A percentile compares a stretch with the other conserved stretches of the same genome.
phyloP scores from a whole-genome alignment of 2,797 vertebrate genomes.

The Natrix natrix region DNA sequence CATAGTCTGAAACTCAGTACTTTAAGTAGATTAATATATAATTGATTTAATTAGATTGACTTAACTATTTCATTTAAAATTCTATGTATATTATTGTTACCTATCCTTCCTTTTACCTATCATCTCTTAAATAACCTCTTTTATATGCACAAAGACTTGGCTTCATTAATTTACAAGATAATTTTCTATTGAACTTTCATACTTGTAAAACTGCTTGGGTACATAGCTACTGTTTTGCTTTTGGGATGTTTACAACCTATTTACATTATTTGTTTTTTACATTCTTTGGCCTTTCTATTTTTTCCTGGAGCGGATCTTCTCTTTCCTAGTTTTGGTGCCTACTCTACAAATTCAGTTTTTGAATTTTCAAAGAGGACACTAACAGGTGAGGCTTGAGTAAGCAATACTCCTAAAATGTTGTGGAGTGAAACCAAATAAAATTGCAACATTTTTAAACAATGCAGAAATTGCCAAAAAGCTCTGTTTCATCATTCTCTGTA shows the following conservation, averaged over 20 bases:
- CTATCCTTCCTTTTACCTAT: neutral
- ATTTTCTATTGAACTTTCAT: neutral
- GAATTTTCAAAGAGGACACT: slow-evolving; percentile 22
- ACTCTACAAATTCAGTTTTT: neutral
- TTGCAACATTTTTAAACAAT: neutral
- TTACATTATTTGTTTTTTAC: neutral
- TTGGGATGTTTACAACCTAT: neutral
- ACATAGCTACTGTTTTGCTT: neutral
- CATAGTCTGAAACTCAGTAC: neutral
- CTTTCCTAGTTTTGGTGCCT: neutral
- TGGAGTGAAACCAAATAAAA: slow-evolving; percentile 7
- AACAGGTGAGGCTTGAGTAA: slow-evolving; percentile 13
- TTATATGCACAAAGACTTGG: neutral
- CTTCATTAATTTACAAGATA: neutral
- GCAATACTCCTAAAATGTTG: slow-evolving; percentile 20
- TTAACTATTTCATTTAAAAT: neutral
- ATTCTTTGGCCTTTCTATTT: neutral
- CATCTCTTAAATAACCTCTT: neutral
- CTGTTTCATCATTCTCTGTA: neutral
- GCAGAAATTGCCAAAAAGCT: neutral
- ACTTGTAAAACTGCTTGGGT: neutral
- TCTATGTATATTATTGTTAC: neutral
- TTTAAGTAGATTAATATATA: neutral
- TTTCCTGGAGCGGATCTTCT: neutral
- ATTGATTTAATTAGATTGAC: neutral